Conservation (phyloP, 2,113 vertebrate species). For the Eidolon helvum region DNA sequence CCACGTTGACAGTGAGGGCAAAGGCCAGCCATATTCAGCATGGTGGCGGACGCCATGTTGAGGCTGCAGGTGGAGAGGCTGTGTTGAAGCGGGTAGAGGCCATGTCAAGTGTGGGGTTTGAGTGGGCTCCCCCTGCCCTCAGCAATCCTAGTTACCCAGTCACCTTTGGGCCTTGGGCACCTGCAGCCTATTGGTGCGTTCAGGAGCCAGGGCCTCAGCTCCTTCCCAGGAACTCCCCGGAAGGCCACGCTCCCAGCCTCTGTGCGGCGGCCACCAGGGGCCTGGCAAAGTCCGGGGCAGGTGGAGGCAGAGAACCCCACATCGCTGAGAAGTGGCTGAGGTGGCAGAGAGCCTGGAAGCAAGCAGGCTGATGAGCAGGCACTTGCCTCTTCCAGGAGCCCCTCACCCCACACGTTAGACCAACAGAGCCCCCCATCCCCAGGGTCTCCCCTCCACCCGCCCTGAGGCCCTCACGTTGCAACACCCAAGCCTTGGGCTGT, state of each 20-base stretch:
- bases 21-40: not conserved
- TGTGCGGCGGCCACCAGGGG: accelerated
- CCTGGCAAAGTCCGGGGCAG: accelerated
- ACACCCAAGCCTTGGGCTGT: not conserved
- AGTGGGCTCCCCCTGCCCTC: not conserved
- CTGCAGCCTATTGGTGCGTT: not conserved
- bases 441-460: accelerated
- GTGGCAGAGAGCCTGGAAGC: not conserved
- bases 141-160: not conserved
- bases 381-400: not conserved
- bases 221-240: accelerated
- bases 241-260: not conserved
- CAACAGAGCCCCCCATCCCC: accelerated
- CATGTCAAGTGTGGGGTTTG: not conserved
- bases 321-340: accelerated
- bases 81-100: not conserved
- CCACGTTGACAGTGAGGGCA: not conserved
- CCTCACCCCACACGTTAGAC: accelerated
- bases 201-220: not conserved
- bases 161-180: not conserved
- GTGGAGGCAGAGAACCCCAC: not conserved
- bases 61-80: too few species aligned
- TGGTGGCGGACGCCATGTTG: too few species aligned
- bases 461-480: accelerated
- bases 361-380: not conserved